Conservation (phyloP, 2,888 invertebrate genomes). For the Leucoma salicis region DNA sequence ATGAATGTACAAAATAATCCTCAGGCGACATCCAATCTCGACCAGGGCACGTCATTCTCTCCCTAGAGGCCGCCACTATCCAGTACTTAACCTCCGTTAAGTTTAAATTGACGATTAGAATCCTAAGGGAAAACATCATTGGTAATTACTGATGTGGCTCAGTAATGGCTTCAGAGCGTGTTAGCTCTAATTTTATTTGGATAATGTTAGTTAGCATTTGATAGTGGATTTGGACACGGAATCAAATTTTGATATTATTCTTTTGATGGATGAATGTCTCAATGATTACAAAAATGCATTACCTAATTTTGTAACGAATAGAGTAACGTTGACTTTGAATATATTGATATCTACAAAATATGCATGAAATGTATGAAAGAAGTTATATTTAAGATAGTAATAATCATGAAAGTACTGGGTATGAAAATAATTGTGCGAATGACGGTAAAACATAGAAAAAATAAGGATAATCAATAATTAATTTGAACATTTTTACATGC, state of each 20-base stretch:
- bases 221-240: background rate
- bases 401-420: no score
- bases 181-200: constrained; percentile 13
- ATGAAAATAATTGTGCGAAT: no score
- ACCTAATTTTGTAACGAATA: no score
- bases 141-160: constrained; percentile 50
- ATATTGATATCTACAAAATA: no score
- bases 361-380: no score
- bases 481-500: no score
- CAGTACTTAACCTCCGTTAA: constrained; percentile 55
- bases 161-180: constrained; percentile 36
- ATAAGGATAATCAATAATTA: no score
- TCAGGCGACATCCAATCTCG: constrained; percentile 21
- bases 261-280: no score
- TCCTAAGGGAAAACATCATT: constrained; percentile 51
- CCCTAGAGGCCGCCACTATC: constrained; percentile 37
- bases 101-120: constrained; percentile 62
- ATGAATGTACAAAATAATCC: constrained; percentile 1
- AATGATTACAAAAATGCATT: no score
- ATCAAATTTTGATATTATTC: background rate
- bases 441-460: no score
- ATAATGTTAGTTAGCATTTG: constrained; percentile 1
- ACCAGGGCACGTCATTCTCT: constrained; percentile 32
- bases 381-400: no score
- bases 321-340: no score